Percentiles rank a stretch among this genome's conserved stretches.
Conservation (phyloP, 2,113 vertebrate genomes). For the Peromyscus polionotus region DNA sequence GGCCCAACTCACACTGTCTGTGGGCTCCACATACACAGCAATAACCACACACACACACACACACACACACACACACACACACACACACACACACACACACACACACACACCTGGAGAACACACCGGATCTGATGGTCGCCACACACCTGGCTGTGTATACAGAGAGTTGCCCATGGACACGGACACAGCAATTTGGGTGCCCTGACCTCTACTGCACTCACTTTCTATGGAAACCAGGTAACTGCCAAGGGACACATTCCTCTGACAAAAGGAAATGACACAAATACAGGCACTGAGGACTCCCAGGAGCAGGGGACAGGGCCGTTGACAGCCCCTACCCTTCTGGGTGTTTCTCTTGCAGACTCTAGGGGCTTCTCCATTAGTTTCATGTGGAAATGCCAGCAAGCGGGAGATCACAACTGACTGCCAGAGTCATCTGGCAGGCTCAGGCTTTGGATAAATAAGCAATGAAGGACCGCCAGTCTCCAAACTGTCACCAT, state of each 20-base stretch:
- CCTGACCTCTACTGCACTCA: accelerated
- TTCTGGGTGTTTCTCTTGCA: accelerated
- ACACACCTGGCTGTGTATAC: accelerated
- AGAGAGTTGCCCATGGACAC: accelerated
- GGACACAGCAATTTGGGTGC: background rate
- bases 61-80: background rate
- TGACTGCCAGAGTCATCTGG: no score
- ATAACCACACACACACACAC: accelerated
- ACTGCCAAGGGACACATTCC: background rate
- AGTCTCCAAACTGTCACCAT: no score
- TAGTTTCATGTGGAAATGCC: background rate
- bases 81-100: background rate
- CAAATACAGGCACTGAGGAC: background rate
- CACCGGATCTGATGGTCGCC: accelerated
- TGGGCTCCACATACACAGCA: accelerated
- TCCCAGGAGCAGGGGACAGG: background rate
- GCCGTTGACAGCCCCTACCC: background rate
- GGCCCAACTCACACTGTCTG: accelerated
- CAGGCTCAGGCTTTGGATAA: background rate
- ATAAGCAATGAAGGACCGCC: background rate
- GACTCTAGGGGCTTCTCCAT: background rate
- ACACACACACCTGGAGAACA: background rate
- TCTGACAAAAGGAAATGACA: background rate
- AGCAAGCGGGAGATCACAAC: background rate
- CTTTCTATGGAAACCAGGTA: background rate